Base-by-base conservation (phyloP, 2,797 vertebrate species). In the Cyclura pinguis region DNA sequence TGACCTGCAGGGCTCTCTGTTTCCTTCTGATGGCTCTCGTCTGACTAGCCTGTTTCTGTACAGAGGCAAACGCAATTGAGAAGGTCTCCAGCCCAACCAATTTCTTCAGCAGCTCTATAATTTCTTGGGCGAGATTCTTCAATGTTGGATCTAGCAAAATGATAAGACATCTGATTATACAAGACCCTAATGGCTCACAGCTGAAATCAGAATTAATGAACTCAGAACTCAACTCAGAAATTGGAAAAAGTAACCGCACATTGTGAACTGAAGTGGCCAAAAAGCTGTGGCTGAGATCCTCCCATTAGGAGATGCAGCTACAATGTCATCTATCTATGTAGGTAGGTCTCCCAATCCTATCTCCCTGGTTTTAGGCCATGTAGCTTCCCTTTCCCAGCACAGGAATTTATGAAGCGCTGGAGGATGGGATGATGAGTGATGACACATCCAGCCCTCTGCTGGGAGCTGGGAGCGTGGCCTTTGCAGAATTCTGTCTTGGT, bases 101-200 rank as follows among this genome's bases (percentile, higher is more conserved):
- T 93, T 97, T 98, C 97, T 99, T 99, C 55, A 99, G 96, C 91
- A 99, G 95, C 87, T 99, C 99, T n/a, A 99, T 98, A 90, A 99
- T 97, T 97, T 99, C 99, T 94, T 99, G 98, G 1, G 99, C 98
- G 88, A 99, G 97, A 95, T 98, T 99, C 97, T 99, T 99, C 93
- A 99, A 93, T 0, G 98, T 98, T 91, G 99, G 98, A 96, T 99
- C 99, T 99, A 94, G 64, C 85, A 50, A 91, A 0, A n/a, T 76
- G 6, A 82, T 10, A 86, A 0, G 0, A 78, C 6, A 52, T 42
- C 24, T 69, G 47, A 55, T 84, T 90, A 90, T 7, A 27, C 20
- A 76, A 62, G 76, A 64, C 13, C 55, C 42, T 50, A 10, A 22
- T 24, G 16, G 47, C 13, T 50, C 50, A 72, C 50, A 84, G n/a